Conservation (phyloP, 2,113 vertebrate genomes). For the Chaetops frenatus region DNA sequence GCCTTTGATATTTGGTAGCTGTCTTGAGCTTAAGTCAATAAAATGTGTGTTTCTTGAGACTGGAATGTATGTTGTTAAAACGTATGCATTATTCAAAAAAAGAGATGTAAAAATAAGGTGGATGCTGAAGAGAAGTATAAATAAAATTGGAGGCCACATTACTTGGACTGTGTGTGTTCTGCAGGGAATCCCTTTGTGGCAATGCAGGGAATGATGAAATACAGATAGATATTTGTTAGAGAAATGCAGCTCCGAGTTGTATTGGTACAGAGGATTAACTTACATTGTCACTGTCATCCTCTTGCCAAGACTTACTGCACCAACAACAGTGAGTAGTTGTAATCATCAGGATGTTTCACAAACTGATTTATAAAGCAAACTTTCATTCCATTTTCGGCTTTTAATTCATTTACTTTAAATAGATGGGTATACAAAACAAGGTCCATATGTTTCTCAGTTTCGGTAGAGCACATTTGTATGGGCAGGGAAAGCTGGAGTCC, state of each 20-base stretch:
- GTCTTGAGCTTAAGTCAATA: not conserved
- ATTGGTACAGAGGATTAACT: not conserved
- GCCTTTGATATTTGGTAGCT: not conserved
- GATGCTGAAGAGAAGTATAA: not conserved
- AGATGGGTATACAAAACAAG: not conserved
- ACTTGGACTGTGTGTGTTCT: not conserved
- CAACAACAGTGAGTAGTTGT: not conserved
- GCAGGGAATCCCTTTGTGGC: not conserved
- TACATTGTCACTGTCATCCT: not conserved
- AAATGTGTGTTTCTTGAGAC: not conserved
- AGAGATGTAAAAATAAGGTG: not conserved
- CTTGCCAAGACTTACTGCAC: not conserved
- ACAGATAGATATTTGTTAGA: not conserved
- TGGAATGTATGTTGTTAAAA: not conserved
- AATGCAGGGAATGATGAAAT: not conserved
- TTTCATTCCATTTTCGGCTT: not conserved
- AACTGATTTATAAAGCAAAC: not conserved
- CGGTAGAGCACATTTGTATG: not conserved
- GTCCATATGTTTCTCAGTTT: not conserved
- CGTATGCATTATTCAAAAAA: not conserved
- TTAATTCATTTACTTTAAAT: not conserved
- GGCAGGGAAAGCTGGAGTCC: not conserved
- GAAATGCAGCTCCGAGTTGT: not conserved
- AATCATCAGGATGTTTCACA: not conserved
- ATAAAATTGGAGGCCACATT: not conserved